Conservation (phyloP, 2,113 vertebrate genomes). For the Ptyas mucosa region DNA sequence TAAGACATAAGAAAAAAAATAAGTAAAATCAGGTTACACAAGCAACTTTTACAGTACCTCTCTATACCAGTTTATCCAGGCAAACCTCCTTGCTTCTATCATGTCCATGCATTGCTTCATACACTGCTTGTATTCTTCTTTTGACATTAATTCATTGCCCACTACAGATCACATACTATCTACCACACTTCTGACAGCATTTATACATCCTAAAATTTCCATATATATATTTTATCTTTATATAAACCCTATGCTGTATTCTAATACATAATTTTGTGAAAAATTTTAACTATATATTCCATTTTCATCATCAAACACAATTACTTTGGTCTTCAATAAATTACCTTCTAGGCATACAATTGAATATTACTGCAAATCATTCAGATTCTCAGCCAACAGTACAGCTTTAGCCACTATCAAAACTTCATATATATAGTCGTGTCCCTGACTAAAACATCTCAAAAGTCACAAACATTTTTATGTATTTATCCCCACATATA, state of each 20-base stretch:
- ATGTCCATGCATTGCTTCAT: neutral
- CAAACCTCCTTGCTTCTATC: neutral
- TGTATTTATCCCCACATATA: neutral
- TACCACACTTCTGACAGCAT: neutral
- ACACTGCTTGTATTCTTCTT: neutral
- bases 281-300: neutral
- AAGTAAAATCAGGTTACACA: neutral
- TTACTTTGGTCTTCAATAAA: neutral
- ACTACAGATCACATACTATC: neutral
- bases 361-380: neutral
- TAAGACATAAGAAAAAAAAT: neutral
- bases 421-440: too few relatives aligned
- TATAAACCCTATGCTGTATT: neutral
- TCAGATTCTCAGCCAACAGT: neutral
- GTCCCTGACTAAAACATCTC: neutral
- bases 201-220: neutral
- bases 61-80: neutral
- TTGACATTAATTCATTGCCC: neutral
- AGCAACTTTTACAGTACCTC: neutral
- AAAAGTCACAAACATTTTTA: neutral
- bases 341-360: neutral
- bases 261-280: neutral
- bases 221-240: neutral
- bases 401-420: too few relatives aligned
- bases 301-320: neutral